These are phyloP conservation scores for Plutella xylostella DNA, from an alignment of 2,888 invertebrate genomes.

Conservation along the genomic window DNA sequence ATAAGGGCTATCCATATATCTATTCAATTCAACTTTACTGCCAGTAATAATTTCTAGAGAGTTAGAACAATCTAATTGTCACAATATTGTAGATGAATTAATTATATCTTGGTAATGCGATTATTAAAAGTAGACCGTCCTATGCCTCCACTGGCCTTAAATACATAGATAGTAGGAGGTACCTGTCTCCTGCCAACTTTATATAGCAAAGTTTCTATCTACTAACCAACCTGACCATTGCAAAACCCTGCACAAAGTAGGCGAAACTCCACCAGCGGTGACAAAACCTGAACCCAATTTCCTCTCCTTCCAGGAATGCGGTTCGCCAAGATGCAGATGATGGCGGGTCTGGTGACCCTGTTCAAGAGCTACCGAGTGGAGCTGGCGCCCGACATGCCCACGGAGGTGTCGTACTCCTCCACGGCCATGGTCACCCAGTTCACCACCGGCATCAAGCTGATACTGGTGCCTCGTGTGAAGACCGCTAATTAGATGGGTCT, in stretches of 20 bases:
- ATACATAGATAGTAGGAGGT: no score
- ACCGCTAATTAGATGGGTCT: no score
- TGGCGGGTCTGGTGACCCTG: slow-evolving; percentile 29
- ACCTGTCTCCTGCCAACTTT: no score
- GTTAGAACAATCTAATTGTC: neutral
- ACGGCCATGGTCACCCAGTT: slow-evolving; percentile 18
- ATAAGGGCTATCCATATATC: neutral
- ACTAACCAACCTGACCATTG: no score
- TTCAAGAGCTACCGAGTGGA: slow-evolving; percentile 29
- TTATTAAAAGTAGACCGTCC: neutral
- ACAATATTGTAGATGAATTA: neutral
- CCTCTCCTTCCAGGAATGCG: slow-evolving; percentile 25
- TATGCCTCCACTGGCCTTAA: no score
- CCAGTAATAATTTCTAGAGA: neutral
- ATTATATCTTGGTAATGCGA: no score
- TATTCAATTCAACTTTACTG: neutral
- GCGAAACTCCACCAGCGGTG: no score
- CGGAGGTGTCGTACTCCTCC: slow-evolving; percentile 21
- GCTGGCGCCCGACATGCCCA: slow-evolving; percentile 23
- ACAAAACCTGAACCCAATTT: no score
- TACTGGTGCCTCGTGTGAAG: no score
- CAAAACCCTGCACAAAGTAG: no score
- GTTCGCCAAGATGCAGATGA: slow-evolving; percentile 33
- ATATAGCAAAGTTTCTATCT: no score
- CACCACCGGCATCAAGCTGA: slow-evolving; percentile 16